These are phyloP conservation scores for Pollenia labialis DNA, from an alignment of 2,888 invertebrate species.

Conservation along the genomic window DNA sequence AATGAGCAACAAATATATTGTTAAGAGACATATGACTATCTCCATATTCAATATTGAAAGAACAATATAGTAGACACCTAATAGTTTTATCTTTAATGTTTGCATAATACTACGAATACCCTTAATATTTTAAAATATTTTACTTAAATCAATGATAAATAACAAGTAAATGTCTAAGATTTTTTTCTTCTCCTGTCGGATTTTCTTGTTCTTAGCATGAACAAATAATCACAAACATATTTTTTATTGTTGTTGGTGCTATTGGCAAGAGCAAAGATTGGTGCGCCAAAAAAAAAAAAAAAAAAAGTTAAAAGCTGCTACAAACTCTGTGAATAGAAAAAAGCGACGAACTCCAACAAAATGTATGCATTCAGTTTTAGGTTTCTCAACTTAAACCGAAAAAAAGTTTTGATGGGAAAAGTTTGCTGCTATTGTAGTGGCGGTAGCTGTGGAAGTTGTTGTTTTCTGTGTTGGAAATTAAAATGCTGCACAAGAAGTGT, in stretches of 20 bases:
- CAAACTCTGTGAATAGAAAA: background rate
- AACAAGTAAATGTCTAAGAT: constrained; percentile 44
- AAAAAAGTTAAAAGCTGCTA: constrained; percentile 36
- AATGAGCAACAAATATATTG: too few relatives aligned
- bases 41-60: too few relatives aligned
- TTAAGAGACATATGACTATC: too few relatives aligned
- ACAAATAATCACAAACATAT: constrained; percentile 45
- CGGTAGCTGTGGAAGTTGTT: constrained; percentile 29
- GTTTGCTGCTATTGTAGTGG: constrained; percentile 52
- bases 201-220: background rate
- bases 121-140: background rate
- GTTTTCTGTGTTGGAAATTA: constrained; percentile 39
- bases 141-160: constrained; percentile 42
- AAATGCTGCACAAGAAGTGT: constrained; percentile 53
- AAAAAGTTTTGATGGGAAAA: constrained; percentile 73
- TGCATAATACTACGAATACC: background rate
- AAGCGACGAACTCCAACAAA: constrained; percentile 25
- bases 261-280: constrained; percentile 62
- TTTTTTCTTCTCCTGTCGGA: constrained; percentile 12
- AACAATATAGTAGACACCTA: too few relatives aligned
- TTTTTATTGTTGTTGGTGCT: constrained; percentile 34
- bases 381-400: constrained; percentile 54
- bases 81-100: too few relatives aligned
- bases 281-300: constrained; percentile 42
- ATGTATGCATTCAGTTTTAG: constrained; percentile 49